phyloP scores from a whole-genome alignment of 2,888 invertebrate genomes.

The Ctenicera cuprea region DNA sequence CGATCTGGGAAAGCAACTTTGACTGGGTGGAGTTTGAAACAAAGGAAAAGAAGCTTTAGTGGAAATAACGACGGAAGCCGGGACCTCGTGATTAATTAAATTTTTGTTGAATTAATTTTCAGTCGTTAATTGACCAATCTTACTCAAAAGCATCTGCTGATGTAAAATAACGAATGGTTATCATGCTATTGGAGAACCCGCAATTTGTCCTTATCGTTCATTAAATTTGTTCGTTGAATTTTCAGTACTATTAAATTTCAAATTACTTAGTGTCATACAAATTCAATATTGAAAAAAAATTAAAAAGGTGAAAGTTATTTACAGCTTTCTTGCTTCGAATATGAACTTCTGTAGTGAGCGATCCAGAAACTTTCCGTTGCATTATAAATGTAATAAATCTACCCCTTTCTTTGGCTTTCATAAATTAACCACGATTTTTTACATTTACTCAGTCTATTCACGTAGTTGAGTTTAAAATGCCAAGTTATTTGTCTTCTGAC shows the following conservation, averaged over 20 bases:
- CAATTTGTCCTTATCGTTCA: neutral
- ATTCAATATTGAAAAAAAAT: too few relatives aligned
- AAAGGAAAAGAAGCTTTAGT: conserved; percentile 28
- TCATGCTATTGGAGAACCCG: neutral
- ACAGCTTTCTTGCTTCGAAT: too few relatives aligned
- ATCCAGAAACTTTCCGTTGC: too few relatives aligned
- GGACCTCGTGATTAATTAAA: conserved; percentile 16
- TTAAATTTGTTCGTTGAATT: too few relatives aligned
- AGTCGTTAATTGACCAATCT: conserved; percentile 20
- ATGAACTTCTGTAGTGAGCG: too few relatives aligned
- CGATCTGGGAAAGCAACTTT: conserved; percentile 25
- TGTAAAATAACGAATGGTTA: conserved; percentile 1
- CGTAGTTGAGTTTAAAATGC: conserved; percentile 6
- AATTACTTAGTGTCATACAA: too few relatives aligned
- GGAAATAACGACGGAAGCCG: conserved; percentile 3
- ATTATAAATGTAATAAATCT: too few relatives aligned
- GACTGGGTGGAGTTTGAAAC: conserved; percentile 22
- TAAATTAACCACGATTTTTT: neutral
- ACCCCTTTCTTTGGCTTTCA: too few relatives aligned
- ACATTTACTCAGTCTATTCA: conserved; percentile 2
- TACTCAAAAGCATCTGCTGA: conserved; percentile 13
- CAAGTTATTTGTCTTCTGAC: conserved; percentile 19
- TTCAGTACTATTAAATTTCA: too few relatives aligned
- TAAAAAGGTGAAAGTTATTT: too few relatives aligned
- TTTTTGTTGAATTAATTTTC: conserved; percentile 18